Evolutionary conservation across 2,113 vertebrate species (phyloP).

Genomic region (Rhagologus leucostigma): DNA sequence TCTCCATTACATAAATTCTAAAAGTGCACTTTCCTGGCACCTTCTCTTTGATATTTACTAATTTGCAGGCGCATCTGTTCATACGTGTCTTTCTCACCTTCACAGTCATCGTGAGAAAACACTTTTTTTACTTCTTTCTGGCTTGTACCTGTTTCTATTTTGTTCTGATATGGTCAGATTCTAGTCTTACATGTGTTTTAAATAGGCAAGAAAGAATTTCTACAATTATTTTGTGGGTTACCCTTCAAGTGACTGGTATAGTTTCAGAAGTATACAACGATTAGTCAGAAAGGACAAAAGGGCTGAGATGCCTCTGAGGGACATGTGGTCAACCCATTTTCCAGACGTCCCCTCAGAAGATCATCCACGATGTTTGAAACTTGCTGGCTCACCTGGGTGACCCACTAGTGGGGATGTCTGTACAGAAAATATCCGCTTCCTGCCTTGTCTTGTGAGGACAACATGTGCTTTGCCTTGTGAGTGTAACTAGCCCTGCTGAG

Average conservation of each 20-base stretch:
- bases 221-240: not conserved
- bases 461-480: not conserved
- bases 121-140: not conserved
- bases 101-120: not conserved
- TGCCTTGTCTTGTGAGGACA: not conserved
- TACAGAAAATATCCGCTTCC: not conserved
- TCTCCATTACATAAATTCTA: not conserved
- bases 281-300: not conserved
- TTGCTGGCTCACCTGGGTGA: not conserved
- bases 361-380: not conserved
- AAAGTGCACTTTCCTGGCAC: not conserved
- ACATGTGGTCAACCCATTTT: not conserved
- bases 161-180: not conserved
- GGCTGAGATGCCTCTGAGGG: not conserved
- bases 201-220: not conserved
- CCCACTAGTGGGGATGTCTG: no score
- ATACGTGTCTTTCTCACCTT: not conserved
- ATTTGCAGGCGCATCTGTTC: not conserved
- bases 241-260: not conserved
- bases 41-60: not conserved
- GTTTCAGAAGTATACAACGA: not conserved
- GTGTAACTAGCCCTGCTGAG: accelerated
- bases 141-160: not conserved
- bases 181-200: not conserved
- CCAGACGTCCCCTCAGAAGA: not conserved